Evolutionary conservation across 1,140 invertebrate species (phyloP), one percentile per base, ranked within the genome.

Genomic region (Papilio aristodemus): DNA sequence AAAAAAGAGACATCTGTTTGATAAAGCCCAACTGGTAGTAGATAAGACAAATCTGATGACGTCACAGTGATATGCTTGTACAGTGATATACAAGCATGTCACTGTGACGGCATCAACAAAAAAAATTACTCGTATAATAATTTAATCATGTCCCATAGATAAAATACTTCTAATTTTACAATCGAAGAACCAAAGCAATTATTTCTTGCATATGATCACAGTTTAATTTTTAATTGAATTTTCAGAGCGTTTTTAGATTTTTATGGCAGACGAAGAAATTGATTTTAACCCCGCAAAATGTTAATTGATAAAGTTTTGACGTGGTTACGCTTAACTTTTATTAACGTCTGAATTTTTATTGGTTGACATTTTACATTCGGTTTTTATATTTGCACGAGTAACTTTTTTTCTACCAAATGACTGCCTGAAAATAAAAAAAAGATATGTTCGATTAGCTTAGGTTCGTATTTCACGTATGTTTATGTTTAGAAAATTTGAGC

Each of bases 251-350:
- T n/a, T n/a, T 54, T 22, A 46, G 7, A 46, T n/a, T 17, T 17
- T 54, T 50, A 22, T 10, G 22, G 19, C 17, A 54, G 46, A 50
- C 9, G 46, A 9, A 22, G 46, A 54, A 54, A 54, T 54, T 54
- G 19, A 54, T 25, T 54, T 22, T 54, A 9, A n/a, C 22, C 46
- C 46, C 3, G 19, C 19, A 25, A 54, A 54, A 54, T 25, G 22
- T 54, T 54, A 54, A 54, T 54, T 54, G 10, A 54, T 25, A 54
- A 54, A 54, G 19, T 54, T 54, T 54, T 5, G 17, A 13, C 46
- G 46, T 54, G 10, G 46, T 54, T 22, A 54, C 14, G 43, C 19
- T 25, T 32, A 11, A 54, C 4, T 22, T 54, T 54, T 22, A 54
- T 54, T 54, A 54, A 54, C 19, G 19, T 54, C 22, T 22, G 19